Percentiles rank a stretch among this genome's conserved stretches.
Evolutionary conservation across 1,140 invertebrate species (phyloP).

Genomic region (Drosophila pachea): DNA sequence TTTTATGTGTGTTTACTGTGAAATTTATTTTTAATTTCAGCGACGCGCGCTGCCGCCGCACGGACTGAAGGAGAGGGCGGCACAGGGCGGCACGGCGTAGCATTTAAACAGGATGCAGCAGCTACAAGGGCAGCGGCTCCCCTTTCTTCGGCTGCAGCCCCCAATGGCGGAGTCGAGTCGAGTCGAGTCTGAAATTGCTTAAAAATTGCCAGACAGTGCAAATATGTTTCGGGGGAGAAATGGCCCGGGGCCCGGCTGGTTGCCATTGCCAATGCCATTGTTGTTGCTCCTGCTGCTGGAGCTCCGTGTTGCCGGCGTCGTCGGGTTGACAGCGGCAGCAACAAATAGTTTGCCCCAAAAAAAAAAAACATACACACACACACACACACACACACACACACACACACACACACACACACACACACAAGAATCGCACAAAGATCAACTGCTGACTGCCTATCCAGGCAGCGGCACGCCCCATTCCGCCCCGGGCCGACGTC

Average conservation of each 20-base stretch:
- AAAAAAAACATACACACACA: conserved; percentile 7
- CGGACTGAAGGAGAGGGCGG: conserved; percentile 14
- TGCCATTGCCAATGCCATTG: conserved; percentile 14
- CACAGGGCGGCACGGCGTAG: conserved; percentile 44
- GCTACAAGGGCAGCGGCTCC: conserved; percentile 17
- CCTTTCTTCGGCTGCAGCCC: conserved; percentile 19
- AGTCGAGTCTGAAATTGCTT: conserved; percentile 72
- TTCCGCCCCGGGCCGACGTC: conserved; percentile 11
- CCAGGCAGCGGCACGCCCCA: not conserved
- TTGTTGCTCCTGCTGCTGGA: conserved; percentile 2
- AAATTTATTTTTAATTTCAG: conserved; percentile 76
- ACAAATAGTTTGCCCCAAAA: conserved; percentile 66
- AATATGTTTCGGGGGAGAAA: conserved; percentile 65
- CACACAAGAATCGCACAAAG: conserved; percentile 49
- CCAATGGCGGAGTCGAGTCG: conserved; percentile 38
- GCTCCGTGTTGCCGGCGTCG: conserved; percentile 12
- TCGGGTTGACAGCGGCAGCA: conserved; percentile 69
- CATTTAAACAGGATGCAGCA: conserved; percentile 74
- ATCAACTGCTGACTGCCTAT: conserved; percentile 38
- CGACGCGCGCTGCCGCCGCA: conserved; percentile 48
- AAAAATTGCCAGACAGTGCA: conserved; percentile 76
- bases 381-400: conserved; percentile 36
- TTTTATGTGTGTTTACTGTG: conserved; percentile 76
- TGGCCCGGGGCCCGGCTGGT: conserved; percentile 31
- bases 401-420: conserved; percentile 32